Evolutionary conservation across 2,113 vertebrate genomes (phyloP).

Genomic region (Gymnarchus niloticus): DNA sequence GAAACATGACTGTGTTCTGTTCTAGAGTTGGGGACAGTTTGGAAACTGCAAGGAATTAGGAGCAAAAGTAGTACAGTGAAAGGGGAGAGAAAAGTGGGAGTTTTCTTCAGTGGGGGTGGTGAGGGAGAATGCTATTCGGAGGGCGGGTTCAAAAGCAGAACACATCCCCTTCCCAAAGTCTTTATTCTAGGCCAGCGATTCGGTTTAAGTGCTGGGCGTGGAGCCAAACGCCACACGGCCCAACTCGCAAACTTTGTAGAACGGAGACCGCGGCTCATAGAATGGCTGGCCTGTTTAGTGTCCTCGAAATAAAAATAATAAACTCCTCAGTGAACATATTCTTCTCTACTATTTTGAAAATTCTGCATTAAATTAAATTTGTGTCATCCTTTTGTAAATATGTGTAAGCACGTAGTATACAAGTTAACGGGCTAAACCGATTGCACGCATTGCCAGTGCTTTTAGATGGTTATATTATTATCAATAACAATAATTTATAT

Average conservation of each 20-base stretch:
- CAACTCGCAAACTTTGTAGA: conserved; percentile 25
- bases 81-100: conserved; percentile 26
- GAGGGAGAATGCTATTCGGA: conserved; percentile 27
- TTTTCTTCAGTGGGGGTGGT: conserved; percentile 8
- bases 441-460: too few relatives aligned
- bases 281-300: background rate
- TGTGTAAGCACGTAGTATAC: too few relatives aligned
- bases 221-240: conserved; percentile 33
- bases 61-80: conserved; percentile 10
- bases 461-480: too few relatives aligned
- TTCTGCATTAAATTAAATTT: background rate
- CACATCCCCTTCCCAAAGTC: conserved; percentile 45
- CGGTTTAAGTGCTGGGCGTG: conserved; percentile 42
- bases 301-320: background rate
- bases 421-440: too few relatives aligned
- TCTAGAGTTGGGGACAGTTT: background rate
- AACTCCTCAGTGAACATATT: background rate
- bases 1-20: conserved; percentile 43
- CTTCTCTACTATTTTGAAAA: background rate
- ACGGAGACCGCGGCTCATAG: background rate
- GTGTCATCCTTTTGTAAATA: background rate
- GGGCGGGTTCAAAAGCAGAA: conserved; percentile 39
- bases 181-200: conserved; percentile 52
- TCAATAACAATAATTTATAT: too few relatives aligned
- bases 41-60: conserved; percentile 19